Evolutionary conservation across 2,888 invertebrate species (phyloP), one percentile per base, ranked within the genome.

Genomic region (Morinoia aosen): DNA sequence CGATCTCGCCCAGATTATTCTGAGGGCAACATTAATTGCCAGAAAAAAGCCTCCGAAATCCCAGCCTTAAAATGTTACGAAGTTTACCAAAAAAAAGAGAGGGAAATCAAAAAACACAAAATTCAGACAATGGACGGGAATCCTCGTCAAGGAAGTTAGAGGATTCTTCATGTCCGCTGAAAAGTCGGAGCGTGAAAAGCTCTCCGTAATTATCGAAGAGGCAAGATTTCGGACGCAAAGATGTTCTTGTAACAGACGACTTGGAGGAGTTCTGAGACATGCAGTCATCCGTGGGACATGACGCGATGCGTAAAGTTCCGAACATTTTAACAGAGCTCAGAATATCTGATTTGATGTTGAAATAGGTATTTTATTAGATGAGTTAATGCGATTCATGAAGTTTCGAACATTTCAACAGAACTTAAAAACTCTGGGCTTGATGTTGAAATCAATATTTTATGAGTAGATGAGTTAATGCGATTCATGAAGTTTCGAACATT

Each of bases 101-200:
- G n/a, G n/a, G 48, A 48, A 64, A 33, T 3, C 7, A 64, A 91
- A 40, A 48, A 93, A 56, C 93, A 56, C 57, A 93, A 93, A 93
- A 57, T 93, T 57, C 93, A n/a, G 57, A 93, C 93, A 93, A 93
- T 93, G 93, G 93, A 93, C 48, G 93, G 57, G 93, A 93, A 93
- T 93, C 48, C 93, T 93, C 93, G 58, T 57, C 57, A 57, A 57
- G 57, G 48, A 93, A 93, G 57, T 56, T 93, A 11, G 33, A 33
- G 57, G 93, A 93, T 57, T 93, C 93, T 93, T 93, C 93, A 57
- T 19, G 56, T 56, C 57, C 11, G n/a, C n/a, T 10, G 93, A 48
- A 93, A 57, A 93, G 93, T 93, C 12, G n/a, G 57, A 57, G 57
- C 56, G n/a, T 93, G 93, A 93, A 93, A 57, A 93, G 48, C 57